Evolutionary conservation across 2,888 invertebrate species (phyloP).

Genomic region (Toxonevra muliebris): DNA sequence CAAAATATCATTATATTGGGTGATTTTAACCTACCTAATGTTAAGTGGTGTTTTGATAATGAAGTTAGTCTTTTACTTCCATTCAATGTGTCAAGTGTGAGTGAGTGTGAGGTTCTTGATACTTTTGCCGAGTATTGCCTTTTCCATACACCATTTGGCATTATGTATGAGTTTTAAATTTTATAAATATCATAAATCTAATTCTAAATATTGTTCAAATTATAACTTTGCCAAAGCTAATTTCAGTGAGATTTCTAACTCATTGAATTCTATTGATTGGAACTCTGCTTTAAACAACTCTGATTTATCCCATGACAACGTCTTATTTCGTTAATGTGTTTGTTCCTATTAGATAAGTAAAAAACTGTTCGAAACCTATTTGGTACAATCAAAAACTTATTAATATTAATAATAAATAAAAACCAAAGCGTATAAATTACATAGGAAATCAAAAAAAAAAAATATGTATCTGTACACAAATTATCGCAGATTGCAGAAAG

Average conservation of each 20-base stretch:
- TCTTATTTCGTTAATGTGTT: not conserved
- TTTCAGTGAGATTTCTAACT: not conserved
- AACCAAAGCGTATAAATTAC: conserved; percentile 4
- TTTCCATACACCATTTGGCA: not conserved
- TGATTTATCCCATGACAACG: conserved; percentile 1
- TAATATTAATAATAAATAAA: conserved; percentile 17
- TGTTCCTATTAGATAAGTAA: too few relatives aligned
- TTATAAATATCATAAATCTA: not conserved
- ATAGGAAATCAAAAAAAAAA: not conserved
- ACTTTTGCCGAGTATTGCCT: conserved; percentile 9
- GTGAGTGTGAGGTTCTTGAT: conserved; percentile 14
- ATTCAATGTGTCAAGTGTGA: not conserved
- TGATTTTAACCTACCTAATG: too few relatives aligned
- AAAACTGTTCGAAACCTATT: too few relatives aligned
- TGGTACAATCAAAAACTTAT: conserved; percentile 7
- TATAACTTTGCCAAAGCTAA: not conserved
- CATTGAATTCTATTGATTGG: not conserved
- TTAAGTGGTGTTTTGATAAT: not conserved
- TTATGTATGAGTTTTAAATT: not conserved
- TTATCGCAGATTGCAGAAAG: not conserved
- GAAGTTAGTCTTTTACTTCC: conserved; percentile 1
- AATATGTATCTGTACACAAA: not conserved
- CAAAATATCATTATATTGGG: conserved; percentile 2
- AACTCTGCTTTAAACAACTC: too few relatives aligned
- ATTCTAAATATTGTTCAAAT: not conserved